These are phyloP conservation scores for Octonoba sinensis DNA, from an alignment of 2,888 invertebrate genomes.

Conservation along the genomic window DNA sequence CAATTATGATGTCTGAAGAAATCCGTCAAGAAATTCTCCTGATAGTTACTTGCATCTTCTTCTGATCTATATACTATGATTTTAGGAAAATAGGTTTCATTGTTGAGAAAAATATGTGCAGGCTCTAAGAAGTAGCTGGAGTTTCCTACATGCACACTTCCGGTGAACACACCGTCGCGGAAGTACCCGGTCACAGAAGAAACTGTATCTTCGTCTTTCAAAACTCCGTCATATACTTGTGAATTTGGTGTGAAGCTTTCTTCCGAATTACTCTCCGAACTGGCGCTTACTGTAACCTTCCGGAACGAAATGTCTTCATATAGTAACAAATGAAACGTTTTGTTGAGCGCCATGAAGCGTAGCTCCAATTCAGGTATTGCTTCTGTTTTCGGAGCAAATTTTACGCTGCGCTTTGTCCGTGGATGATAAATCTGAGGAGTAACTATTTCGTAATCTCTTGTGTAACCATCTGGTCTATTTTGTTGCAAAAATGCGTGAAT, in stretches of 20 bases:
- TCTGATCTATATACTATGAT: slow-evolving; percentile 35
- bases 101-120: slow-evolving; percentile 18
- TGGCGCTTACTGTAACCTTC: slow-evolving; percentile 8
- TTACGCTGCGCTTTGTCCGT: no score
- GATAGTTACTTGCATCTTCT: slow-evolving; percentile 1
- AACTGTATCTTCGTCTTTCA: background rate
- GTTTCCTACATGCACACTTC: slow-evolving; percentile 3
- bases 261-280: background rate
- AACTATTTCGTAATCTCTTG: no score
- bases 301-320: slow-evolving; percentile 26
- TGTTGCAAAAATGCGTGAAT: no score
- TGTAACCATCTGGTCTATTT: no score
- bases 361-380: slow-evolving; percentile 18
- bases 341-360: slow-evolving; percentile 16
- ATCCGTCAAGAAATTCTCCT: background rate
- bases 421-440: no score
- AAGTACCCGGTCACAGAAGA: slow-evolving; percentile 30
- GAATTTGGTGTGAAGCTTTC: background rate
- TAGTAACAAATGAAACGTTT: slow-evolving; percentile 26
- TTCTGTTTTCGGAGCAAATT: no score
- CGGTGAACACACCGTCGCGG: slow-evolving; percentile 16
- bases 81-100: background rate
- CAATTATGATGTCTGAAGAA: background rate
- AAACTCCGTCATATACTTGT: slow-evolving; percentile 26
- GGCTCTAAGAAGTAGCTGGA: slow-evolving; percentile 32